A percentile compares a stretch with the other conserved stretches of the same genome.
phyloP scores from a whole-genome alignment of 2,888 invertebrate species.

The Acrobasis suavella region DNA sequence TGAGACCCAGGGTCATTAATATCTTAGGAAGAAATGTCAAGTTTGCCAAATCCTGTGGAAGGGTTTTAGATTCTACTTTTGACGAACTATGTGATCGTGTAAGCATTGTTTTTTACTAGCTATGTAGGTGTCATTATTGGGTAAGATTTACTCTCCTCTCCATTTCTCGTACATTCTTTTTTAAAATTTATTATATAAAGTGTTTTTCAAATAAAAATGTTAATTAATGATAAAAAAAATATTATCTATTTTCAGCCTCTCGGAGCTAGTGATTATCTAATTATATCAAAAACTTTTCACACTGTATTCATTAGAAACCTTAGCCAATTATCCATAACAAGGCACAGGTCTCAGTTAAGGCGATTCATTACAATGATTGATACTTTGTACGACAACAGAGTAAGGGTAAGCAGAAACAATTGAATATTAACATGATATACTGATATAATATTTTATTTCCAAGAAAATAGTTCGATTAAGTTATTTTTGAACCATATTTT shows the following conservation, averaged over 20 bases:
- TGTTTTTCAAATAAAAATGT: conserved; percentile 8
- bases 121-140: neutral
- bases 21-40: conserved; percentile 95
- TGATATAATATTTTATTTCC: no score
- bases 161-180: no score
- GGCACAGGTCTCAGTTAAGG: conserved; percentile 92
- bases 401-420: conserved; percentile 77
- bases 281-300: conserved; percentile 96
- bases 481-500: no score
- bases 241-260: conserved; percentile 85
- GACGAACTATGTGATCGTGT: conserved; percentile 95
- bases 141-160: no score
- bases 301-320: conserved; percentile 95
- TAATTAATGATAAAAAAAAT: conserved; percentile 8
- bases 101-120: conserved; percentile 46
- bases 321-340: conserved; percentile 89
- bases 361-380: conserved; percentile 98
- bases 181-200: neutral
- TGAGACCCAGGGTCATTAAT: conserved; percentile 91
- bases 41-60: conserved; percentile 95
- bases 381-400: conserved; percentile 96
- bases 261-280: conserved; percentile 97
- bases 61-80: conserved; percentile 94
- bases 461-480: no score
- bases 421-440: conserved; percentile 26